Evolutionary conservation across 2,888 invertebrate species (phyloP).

Genomic region (Corythucha ciliata): DNA sequence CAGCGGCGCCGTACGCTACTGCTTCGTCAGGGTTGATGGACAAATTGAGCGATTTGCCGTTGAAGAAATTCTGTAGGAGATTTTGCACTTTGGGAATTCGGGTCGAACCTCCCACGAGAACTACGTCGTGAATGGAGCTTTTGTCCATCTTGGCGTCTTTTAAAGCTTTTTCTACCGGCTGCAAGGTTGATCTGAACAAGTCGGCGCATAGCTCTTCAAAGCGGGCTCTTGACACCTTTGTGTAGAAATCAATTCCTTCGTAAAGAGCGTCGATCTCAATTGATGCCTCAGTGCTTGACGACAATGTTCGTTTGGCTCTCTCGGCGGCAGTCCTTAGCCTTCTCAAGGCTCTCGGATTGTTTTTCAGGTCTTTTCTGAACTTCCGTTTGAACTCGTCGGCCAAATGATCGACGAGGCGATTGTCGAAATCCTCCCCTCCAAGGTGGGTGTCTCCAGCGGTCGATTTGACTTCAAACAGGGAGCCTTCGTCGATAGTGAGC

Average conservation of each 20-base stretch:
- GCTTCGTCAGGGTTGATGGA: slow-evolving; percentile 74
- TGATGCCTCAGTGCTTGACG: slow-evolving; percentile 47
- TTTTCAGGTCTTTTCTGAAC: slow-evolving; percentile 44
- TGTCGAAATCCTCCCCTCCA: slow-evolving; percentile 60
- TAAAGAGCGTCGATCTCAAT: slow-evolving; percentile 46
- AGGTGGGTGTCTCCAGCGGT: slow-evolving; percentile 79
- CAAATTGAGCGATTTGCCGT: slow-evolving; percentile 59
- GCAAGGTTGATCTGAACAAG: slow-evolving; percentile 58
- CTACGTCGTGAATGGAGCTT: slow-evolving; percentile 42
- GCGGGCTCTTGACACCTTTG: slow-evolving; percentile 61
- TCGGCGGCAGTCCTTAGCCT: slow-evolving; percentile 47
- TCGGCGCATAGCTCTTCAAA: slow-evolving; percentile 67
- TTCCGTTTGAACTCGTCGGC: slow-evolving; percentile 50
- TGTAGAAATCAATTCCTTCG: slow-evolving; percentile 50
- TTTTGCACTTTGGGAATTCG: slow-evolving; percentile 43
- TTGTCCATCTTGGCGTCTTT: slow-evolving; percentile 44
- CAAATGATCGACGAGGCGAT: slow-evolving; percentile 50
- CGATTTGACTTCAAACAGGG: slow-evolving; percentile 55
- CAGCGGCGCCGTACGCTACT: slow-evolving; percentile 69
- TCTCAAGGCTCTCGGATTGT: slow-evolving; percentile 44
- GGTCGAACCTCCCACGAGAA: slow-evolving; percentile 44
- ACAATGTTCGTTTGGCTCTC: slow-evolving; percentile 46
- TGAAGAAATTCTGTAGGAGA: slow-evolving; percentile 56
- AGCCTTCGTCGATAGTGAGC: slow-evolving; percentile 56
- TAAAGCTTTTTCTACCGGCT: slow-evolving; percentile 44